phyloP scores from a whole-genome alignment of 2,797 vertebrate genomes.

The Otolemur crassicaudatus region DNA sequence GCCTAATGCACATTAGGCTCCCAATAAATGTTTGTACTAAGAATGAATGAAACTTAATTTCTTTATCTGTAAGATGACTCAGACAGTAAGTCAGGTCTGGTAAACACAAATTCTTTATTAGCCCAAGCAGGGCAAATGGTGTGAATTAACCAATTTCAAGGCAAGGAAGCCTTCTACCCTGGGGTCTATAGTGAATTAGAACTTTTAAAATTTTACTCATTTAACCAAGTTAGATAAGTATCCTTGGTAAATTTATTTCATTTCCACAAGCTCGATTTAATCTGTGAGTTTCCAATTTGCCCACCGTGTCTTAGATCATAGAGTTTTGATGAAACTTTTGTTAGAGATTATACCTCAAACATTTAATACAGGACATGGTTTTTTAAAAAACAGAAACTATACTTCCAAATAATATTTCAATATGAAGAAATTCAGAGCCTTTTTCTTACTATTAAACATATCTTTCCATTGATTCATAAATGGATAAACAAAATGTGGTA shows the following conservation, averaged over 20 bases:
- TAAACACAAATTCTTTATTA: background rate
- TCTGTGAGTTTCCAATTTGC: background rate
- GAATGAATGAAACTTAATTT: constrained; percentile 54
- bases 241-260: background rate
- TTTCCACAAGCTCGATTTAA: background rate
- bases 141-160: background rate
- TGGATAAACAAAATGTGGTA: background rate
- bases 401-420: background rate
- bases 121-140: background rate
- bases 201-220: background rate
- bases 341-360: background rate
- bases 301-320: background rate
- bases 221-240: background rate
- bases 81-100: background rate
- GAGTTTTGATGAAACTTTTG: background rate
- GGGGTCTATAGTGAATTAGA: background rate
- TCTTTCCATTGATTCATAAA: background rate
- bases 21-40: constrained; percentile 64
- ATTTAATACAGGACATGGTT: background rate
- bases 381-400: background rate
- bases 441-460: background rate
- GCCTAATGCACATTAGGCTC: background rate
- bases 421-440: background rate
- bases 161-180: background rate
- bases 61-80: background rate